Base-by-base conservation (phyloP, 2,888 invertebrate species). In the Pristionchus exspectatus region DNA sequence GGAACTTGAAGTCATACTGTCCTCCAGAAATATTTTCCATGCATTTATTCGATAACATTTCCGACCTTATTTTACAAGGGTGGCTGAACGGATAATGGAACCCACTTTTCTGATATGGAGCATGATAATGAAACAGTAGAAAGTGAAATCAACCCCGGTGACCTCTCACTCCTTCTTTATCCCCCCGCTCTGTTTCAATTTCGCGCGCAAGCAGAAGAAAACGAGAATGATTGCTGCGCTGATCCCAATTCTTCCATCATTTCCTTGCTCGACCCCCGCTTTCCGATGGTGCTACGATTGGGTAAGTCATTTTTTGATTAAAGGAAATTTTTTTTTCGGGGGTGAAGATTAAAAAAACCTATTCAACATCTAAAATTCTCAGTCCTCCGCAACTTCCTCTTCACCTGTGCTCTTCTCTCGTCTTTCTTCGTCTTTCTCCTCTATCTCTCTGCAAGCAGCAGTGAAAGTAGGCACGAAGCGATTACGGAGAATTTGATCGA, bases 331-430 rank as follows among this genome's bases (percentile, higher is more conserved):
- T 38, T 38, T 38, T n/a, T n/a, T n/a, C n/a, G n/a, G n/a, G n/a
- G 38, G 5, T 5, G 5, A 38, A 38, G 38, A 38, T 38, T 38
- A 38, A 3, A 9, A 3, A 50, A 50, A 3, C 9, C 44, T 9
- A 50, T 10, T 50, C 44, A 14, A 4, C 3, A 63, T 7, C 24
- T 63, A 24, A n/a, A 38, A 9, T 27, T 14, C 21, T 9, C 21
- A 83, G 83, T 83, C 7, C 30, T 83, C 14, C 83, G 83, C 27
- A 83, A 83, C 83, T 54, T 83, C 56, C 83, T 83, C 54, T 83
- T 54, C 83, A 5, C 83, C 5, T 83, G 83, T 27, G 83, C 56
- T 27, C 83, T 83, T 27, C 50, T 83, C 59, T 85, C 59, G 12
- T 85, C 84, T 2, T 59, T 85, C 59, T 33, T 59, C 30, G 38